Evolutionary conservation across 1,140 invertebrate species (phyloP).

Genomic region (Pseudomyrmex sp.): DNA sequence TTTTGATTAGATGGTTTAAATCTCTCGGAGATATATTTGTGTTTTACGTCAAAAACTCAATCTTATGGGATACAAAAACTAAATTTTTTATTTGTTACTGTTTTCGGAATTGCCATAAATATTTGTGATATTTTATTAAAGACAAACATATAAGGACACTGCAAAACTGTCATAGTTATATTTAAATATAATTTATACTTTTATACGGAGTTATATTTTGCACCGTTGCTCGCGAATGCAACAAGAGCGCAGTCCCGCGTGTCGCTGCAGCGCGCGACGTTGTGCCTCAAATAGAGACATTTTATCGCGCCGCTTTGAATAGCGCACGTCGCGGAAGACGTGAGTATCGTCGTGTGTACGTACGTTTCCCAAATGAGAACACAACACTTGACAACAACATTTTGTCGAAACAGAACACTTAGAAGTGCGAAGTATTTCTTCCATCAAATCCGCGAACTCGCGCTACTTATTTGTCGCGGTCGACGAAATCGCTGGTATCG

Average conservation of each 20-base stretch:
- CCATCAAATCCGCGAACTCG: not conserved
- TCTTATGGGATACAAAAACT: not conserved
- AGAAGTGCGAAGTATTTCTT: not conserved
- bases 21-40: not conserved
- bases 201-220: not conserved
- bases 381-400: not conserved
- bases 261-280: not conserved
- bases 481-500: not conserved
- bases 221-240: not conserved
- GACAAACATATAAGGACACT: not conserved
- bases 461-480: not conserved
- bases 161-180: not conserved
- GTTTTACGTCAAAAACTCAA: not conserved
- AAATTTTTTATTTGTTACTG: not conserved
- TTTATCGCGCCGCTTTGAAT: slow-evolving; percentile 39
- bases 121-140: not conserved
- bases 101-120: not conserved
- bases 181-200: slow-evolving; percentile 4
- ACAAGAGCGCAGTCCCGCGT: not conserved
- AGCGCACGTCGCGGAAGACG: slow-evolving; percentile 25
- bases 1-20: not conserved
- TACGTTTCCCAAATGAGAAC: slow-evolving; percentile 7
- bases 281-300: slow-evolving; percentile 46
- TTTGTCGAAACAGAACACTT: not conserved
- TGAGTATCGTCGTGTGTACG: not conserved